Conservation (phyloP, 1,140 invertebrate genomes). For the Caerostris extrusa region DNA sequence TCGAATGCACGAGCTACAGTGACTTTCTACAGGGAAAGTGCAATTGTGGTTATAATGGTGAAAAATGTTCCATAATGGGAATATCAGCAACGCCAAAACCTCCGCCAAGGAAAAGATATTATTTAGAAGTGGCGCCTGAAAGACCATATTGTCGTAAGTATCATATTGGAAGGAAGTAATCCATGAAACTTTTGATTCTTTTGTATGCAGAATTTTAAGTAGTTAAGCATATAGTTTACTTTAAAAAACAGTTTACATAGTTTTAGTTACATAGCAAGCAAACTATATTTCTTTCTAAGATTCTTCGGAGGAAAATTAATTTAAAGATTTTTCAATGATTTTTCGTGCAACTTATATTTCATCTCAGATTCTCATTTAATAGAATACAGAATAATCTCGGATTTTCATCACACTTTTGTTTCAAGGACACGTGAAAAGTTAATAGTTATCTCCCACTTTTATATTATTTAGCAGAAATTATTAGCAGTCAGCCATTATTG, state of each 20-base stretch:
- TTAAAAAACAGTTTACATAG: background rate
- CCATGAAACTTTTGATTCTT: background rate
- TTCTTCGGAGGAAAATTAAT: too few species aligned
- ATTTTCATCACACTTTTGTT: too few species aligned
- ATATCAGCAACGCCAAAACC: background rate
- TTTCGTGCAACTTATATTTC: too few species aligned
- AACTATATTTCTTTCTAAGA: too few species aligned
- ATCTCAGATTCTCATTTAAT: too few species aligned
- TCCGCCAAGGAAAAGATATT: background rate
- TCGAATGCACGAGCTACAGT: conserved; percentile 55
- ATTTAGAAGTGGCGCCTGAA: conserved; percentile 4
- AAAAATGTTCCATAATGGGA: conserved; percentile 65
- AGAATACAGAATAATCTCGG: too few species aligned
- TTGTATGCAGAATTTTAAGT: background rate
- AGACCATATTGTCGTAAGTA: conserved; percentile 64
- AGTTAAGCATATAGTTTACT: background rate
- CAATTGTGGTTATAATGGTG: conserved; percentile 55
- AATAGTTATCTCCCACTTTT: too few species aligned
- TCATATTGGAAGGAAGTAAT: background rate
- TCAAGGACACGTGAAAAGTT: too few species aligned
- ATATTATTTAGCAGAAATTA: too few species aligned
- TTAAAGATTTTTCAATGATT: too few species aligned
- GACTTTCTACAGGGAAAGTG: conserved; percentile 68
- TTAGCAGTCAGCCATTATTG: too few species aligned
- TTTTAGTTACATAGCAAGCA: background rate